Conservation (phyloP, 1,140 invertebrate species). For the Drosophila equinoxialis region DNA sequence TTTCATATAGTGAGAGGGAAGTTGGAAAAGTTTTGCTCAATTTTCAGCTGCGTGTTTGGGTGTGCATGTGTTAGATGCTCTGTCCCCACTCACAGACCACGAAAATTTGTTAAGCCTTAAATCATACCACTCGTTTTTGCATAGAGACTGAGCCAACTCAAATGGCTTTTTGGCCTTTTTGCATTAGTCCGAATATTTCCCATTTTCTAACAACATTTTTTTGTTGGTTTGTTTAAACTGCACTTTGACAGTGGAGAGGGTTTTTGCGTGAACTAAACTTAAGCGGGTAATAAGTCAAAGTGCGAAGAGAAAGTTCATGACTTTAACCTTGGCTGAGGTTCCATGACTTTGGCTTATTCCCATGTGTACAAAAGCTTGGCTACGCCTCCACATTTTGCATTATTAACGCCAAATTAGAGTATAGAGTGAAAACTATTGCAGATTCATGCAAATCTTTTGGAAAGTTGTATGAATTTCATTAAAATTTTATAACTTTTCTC, state of each 20-base stretch:
- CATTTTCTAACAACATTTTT: neutral
- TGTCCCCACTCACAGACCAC: neutral
- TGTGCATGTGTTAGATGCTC: slow-evolving; percentile 4
- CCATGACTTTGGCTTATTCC: neutral
- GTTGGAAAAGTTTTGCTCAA: slow-evolving; percentile 18
- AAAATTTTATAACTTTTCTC: neutral
- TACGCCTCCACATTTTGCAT: neutral
- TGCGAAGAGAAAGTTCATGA: slow-evolving; percentile 35
- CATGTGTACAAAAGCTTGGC: neutral
- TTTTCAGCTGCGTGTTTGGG: slow-evolving; percentile 17
- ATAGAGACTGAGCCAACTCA: neutral
- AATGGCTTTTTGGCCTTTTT: slow-evolving; percentile 11
- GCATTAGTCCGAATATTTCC: slow-evolving; percentile 6
- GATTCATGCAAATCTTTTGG: neutral
- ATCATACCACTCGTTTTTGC: slow-evolving; percentile 1
- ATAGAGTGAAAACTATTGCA: neutral
- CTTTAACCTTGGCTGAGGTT: slow-evolving; percentile 36
- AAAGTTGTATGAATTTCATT: neutral
- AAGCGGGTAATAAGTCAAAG: slow-evolving; percentile 23
- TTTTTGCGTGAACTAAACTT: neutral
- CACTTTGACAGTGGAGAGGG: slow-evolving; percentile 1
- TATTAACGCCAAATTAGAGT: slow-evolving; percentile 1
- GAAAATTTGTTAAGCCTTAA: slow-evolving; percentile 8
- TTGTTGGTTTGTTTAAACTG: slow-evolving; percentile 5
- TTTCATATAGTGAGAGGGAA: slow-evolving; percentile 16